phyloP scores from a whole-genome alignment of 2,797 vertebrate species.

The Arnoldichthys spilopterus region DNA sequence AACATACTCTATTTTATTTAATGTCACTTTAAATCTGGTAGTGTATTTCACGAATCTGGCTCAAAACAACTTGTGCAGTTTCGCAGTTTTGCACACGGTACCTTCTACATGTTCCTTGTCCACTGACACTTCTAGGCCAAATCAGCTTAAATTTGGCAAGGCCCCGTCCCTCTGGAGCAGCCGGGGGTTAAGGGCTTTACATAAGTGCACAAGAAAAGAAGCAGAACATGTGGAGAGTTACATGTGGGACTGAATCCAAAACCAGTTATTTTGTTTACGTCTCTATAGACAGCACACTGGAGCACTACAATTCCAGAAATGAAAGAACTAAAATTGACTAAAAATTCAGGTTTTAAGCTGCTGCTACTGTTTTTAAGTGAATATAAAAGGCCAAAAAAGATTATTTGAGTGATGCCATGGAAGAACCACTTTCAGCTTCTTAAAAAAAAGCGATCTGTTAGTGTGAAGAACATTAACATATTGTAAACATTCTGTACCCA shows the following conservation, averaged over 20 bases:
- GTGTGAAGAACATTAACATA: too few species aligned
- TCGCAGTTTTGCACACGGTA: conserved; percentile 13
- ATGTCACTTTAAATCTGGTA: not conserved
- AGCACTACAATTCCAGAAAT: not conserved
- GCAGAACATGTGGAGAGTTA: not conserved
- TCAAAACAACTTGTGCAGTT: not conserved
- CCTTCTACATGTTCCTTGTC: not conserved
- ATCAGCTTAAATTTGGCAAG: conserved; percentile 37
- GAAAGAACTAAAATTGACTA: not conserved
- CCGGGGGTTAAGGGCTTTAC: not conserved
- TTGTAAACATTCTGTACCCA: too few species aligned
- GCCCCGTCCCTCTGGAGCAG: not conserved
- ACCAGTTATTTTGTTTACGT: not conserved
- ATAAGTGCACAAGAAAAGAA: not conserved
- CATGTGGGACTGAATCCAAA: not conserved
- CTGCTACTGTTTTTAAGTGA: not conserved
- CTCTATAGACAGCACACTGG: not conserved
- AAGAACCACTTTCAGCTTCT: too few species aligned
- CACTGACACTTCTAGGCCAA: conserved; percentile 39
- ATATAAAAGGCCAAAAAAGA: too few species aligned
- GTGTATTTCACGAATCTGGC: not conserved
- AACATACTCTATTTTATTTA: not conserved
- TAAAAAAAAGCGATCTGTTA: too few species aligned
- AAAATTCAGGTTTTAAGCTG: not conserved
- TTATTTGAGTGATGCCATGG: too few species aligned